Percentiles rank a stretch among this genome's conserved stretches.
Evolutionary conservation across 2,797 vertebrate species (phyloP).

Genomic region (Myioborus miniatus): DNA sequence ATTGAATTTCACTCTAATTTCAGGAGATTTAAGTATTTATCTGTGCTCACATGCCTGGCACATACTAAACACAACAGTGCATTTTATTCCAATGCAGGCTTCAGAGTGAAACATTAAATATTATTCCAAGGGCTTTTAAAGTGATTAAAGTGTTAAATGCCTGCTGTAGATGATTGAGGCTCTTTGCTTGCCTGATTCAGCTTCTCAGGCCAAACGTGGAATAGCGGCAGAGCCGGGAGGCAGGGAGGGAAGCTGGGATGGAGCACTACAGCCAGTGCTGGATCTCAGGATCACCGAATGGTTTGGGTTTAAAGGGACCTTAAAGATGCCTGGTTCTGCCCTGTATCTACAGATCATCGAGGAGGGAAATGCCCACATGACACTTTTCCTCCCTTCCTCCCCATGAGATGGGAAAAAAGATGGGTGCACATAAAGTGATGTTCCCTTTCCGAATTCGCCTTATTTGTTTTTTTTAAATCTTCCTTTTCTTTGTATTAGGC

Average conservation of each 20-base stretch:
- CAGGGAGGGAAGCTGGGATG: constrained; percentile 13
- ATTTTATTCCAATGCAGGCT: neutral
- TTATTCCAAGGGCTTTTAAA: constrained; percentile 69
- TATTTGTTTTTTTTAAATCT: neutral
- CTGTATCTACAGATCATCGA: neutral
- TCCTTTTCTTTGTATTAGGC: constrained; percentile 43
- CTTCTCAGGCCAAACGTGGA: constrained; percentile 57
- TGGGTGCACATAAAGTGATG: neutral
- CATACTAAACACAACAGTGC: neutral
- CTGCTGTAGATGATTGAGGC: constrained; percentile 5
- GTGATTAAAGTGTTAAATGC: constrained; percentile 69
- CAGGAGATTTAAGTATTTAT: constrained; percentile 36
- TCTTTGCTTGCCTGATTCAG: constrained; percentile 16
- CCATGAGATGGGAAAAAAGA: constrained; percentile 54
- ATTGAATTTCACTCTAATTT: constrained; percentile 46
- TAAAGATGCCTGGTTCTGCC: neutral
- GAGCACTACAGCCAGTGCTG: neutral
- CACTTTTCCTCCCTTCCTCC: constrained; percentile 53
- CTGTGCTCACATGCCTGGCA: neutral
- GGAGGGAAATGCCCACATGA: constrained; percentile 35
- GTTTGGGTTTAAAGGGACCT: neutral
- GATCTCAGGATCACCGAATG: neutral
- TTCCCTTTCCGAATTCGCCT: constrained; percentile 62
- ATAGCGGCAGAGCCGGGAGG: constrained; percentile 26
- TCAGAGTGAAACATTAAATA: constrained; percentile 56